These are phyloP conservation scores for Rhagonycha fulva DNA, from an alignment of 2,888 invertebrate genomes.

Conservation along the genomic window DNA sequence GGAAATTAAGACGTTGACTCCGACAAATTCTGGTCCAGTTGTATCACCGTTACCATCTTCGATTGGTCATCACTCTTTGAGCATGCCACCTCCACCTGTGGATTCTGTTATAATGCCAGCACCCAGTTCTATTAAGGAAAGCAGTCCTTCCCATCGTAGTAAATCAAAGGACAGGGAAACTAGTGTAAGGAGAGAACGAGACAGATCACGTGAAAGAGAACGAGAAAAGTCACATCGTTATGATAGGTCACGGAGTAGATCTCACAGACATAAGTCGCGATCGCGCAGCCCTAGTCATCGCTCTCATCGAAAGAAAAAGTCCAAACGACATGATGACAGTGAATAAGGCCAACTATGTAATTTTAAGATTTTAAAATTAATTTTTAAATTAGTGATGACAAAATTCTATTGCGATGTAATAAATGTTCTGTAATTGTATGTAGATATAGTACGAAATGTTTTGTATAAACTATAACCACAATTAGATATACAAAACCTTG, in stretches of 20 bases:
- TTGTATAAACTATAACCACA: not conserved
- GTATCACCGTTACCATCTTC: slow-evolving; percentile 45
- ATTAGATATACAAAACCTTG: not conserved
- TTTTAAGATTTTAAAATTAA: not conserved
- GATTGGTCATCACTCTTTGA: slow-evolving; percentile 41
- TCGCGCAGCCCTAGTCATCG: slow-evolving; percentile 72
- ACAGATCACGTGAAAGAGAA: slow-evolving; percentile 48
- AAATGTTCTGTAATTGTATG: not conserved
- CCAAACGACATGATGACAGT: slow-evolving; percentile 73
- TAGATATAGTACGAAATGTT: not conserved
- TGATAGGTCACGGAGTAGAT: slow-evolving; percentile 69
- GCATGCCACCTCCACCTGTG: slow-evolving; percentile 3
- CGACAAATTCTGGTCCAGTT: slow-evolving; percentile 58
- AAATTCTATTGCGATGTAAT: not conserved
- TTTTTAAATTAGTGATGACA: not conserved
- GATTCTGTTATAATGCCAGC: slow-evolving; percentile 11
- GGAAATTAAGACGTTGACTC: slow-evolving; percentile 72
- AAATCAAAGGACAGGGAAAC: slow-evolving; percentile 34
- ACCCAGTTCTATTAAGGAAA: slow-evolving; percentile 14
- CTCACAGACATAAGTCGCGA: slow-evolving; percentile 71
- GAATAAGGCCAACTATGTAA: slow-evolving; percentile 50
- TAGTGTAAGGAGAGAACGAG: slow-evolving; percentile 32
- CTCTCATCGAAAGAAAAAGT: slow-evolving; percentile 65
- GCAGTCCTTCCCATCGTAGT: slow-evolving; percentile 3
- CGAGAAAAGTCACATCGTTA: slow-evolving; percentile 66